These are phyloP conservation scores for Volucella inanis DNA, from an alignment of 2,888 invertebrate species.

Conservation along the genomic window DNA sequence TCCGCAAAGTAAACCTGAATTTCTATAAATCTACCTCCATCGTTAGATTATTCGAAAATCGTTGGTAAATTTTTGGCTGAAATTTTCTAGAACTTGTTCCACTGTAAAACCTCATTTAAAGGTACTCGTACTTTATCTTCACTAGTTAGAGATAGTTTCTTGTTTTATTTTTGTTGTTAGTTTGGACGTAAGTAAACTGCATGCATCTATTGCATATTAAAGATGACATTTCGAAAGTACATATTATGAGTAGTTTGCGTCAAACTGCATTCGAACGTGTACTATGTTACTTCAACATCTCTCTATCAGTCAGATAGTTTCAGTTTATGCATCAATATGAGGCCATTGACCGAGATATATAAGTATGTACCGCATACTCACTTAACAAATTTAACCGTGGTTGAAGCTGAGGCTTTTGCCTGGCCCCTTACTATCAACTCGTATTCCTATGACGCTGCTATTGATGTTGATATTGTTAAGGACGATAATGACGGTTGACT, in stretches of 20 bases:
- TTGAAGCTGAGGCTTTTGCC: no score
- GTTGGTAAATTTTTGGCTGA: no score
- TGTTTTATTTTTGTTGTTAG: not conserved
- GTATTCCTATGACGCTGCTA: constrained; percentile 12
- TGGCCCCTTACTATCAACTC: no score
- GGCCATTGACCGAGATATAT: constrained; percentile 61
- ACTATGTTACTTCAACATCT: constrained; percentile 3
- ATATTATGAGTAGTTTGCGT: not conserved
- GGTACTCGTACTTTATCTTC: no score
- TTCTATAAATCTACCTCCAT: constrained; percentile 3
- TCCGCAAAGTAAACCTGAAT: no score
- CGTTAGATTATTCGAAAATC: not conserved
- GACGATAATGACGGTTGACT: constrained; percentile 33
- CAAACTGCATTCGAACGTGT: constrained; percentile 8
- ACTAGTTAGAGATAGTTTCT: no score
- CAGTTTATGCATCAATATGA: constrained; percentile 20
- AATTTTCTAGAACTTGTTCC: no score
- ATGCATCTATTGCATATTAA: constrained; percentile 42
- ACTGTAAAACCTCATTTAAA: no score
- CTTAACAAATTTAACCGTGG: no score
- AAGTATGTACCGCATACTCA: no score
- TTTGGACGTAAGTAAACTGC: not conserved
- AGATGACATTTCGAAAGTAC: constrained; percentile 48
- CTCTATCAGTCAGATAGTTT: not conserved
- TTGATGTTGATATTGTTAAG: constrained; percentile 6